Evolutionary conservation across 23 tunicate genomes (phyloP).

Genomic region (Aplidium turbinatum): DNA sequence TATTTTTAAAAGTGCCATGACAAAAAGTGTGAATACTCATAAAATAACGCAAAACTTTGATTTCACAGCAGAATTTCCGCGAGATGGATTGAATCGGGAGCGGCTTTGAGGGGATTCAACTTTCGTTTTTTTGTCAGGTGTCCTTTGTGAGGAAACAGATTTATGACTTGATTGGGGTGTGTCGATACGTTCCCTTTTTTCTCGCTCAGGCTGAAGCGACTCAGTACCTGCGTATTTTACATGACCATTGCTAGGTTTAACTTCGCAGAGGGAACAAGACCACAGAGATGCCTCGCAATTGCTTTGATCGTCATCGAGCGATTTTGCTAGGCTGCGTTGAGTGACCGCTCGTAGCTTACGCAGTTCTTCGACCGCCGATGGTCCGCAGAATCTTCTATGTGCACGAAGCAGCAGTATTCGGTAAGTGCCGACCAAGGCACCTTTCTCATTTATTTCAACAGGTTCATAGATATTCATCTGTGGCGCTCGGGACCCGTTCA

Average conservation of each 20-base stretch:
- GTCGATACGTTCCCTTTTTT: too few relatives aligned
- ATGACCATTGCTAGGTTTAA: slow-evolving; percentile 2
- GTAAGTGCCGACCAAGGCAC: slow-evolving; percentile 85
- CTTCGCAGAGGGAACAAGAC: slow-evolving; percentile 37
- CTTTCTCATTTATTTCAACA: slow-evolving; percentile 35
- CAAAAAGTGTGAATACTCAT: too few relatives aligned
- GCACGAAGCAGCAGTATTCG: slow-evolving; percentile 69
- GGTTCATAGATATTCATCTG: slow-evolving; percentile 30
- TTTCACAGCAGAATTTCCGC: background rate
- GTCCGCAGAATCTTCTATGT: slow-evolving; percentile 42
- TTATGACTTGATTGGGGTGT: background rate
- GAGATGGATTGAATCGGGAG: too few relatives aligned
- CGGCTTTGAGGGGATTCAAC: too few relatives aligned
- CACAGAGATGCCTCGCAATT: background rate
- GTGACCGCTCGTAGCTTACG: slow-evolving; percentile 38
- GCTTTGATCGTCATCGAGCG: background rate
- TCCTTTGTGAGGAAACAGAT: too few relatives aligned
- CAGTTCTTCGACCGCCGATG: slow-evolving; percentile 53
- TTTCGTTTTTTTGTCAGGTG: too few relatives aligned
- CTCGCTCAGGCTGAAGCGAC: too few relatives aligned
- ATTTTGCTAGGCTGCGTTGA: slow-evolving; percentile 2
- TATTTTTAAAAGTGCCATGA: too few relatives aligned
- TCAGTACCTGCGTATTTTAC: too few relatives aligned
- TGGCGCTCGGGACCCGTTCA: background rate
- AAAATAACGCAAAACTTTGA: slow-evolving; percentile 33